Evolutionary conservation across 2,797 vertebrate genomes (phyloP).

Genomic region (Pitangus sulphuratus): DNA sequence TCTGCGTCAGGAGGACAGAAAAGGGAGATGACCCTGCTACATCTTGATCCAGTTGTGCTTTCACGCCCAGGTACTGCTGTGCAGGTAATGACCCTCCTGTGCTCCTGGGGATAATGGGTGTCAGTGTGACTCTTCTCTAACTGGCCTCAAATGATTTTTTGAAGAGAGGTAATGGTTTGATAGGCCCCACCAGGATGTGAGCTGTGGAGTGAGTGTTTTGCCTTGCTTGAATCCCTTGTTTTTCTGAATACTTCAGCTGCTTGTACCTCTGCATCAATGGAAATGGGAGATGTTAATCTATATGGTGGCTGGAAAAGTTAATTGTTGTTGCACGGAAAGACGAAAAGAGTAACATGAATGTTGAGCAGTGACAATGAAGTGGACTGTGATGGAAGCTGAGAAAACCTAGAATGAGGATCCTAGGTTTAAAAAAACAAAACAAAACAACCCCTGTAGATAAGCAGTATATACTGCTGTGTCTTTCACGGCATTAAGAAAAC

Average conservation of each 20-base stretch:
- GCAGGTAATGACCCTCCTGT: neutral
- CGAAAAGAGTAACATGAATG: neutral
- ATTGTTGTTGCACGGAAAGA: neutral
- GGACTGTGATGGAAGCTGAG: neutral
- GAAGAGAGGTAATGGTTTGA: fast-evolving
- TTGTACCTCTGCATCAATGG: neutral
- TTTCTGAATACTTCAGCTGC: neutral
- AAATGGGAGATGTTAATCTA: neutral
- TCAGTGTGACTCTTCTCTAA: neutral
- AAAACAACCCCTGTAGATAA: neutral
- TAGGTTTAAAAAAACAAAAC: neutral
- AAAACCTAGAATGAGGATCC: neutral
- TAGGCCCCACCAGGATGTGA: neutral
- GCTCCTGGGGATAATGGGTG: neutral
- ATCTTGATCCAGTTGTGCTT: neutral
- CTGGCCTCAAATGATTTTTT: neutral
- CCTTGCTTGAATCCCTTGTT: neutral
- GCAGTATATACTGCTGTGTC: neutral
- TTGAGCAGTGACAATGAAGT: neutral
- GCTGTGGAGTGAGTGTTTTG: neutral
- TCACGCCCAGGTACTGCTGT: neutral
- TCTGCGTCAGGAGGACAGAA: neutral
- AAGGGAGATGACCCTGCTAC: neutral
- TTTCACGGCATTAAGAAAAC: neutral
- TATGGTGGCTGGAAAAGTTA: neutral